phyloP scores from a whole-genome alignment of 2,797 vertebrate genomes.

The Distichodus sexfasciatus region DNA sequence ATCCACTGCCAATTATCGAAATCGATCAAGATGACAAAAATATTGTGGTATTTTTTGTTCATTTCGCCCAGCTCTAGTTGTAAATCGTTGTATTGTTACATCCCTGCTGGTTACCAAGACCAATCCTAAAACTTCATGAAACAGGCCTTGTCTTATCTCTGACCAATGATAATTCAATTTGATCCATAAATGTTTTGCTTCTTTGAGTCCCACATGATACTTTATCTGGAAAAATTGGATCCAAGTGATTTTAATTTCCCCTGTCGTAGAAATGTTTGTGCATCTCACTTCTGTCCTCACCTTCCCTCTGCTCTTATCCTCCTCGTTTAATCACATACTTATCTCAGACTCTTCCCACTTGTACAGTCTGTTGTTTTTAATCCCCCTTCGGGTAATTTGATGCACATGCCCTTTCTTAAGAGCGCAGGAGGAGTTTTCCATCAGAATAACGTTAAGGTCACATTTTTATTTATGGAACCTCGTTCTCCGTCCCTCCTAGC shows the following conservation, averaged over 20 bases:
- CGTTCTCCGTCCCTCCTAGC: not conserved
- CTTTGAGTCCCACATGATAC: too few species aligned
- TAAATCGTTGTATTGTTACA: too few species aligned
- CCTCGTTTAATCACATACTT: constrained; percentile 31
- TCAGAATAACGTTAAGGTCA: not conserved
- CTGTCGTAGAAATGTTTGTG: not conserved
- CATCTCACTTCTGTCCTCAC: constrained; percentile 4
- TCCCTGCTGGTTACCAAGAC: too few species aligned
- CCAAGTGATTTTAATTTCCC: not conserved
- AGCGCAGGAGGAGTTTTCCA: constrained; percentile 2
- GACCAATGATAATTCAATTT: too few species aligned
- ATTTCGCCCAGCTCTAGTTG: too few species aligned
- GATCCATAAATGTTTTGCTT: too few species aligned
- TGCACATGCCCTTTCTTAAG: constrained; percentile 30
- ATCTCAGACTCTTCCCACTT: constrained; percentile 1
- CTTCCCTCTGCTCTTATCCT: not conserved
- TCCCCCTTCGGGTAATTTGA: constrained; percentile 14
- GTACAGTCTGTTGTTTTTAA: not conserved
- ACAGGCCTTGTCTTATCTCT: too few species aligned
- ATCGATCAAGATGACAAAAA: too few species aligned
- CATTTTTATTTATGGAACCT: constrained; percentile 9
- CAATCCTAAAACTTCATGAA: too few species aligned
- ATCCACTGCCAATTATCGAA: too few species aligned
- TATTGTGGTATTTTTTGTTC: too few species aligned
- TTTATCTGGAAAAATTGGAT: too few species aligned